Evolutionary conservation across 2,888 invertebrate species (phyloP).

Genomic region (Strigamia crassipes): DNA sequence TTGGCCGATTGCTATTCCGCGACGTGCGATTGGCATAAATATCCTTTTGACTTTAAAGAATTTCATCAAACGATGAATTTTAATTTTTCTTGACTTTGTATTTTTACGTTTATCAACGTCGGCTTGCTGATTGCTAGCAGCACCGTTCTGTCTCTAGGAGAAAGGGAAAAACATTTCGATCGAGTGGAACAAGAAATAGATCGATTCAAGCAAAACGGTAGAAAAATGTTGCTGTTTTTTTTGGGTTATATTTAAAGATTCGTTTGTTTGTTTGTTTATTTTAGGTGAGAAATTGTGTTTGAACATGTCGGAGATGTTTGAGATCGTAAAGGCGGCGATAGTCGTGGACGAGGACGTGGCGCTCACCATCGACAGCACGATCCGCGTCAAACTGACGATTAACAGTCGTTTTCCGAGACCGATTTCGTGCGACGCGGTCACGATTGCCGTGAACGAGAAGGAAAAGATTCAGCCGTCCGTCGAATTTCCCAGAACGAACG

Average conservation of each 20-base stretch:
- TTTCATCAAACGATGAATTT: too few species aligned
- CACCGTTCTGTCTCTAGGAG: background rate
- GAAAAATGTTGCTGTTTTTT: too few species aligned
- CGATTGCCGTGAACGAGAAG: conserved; percentile 44
- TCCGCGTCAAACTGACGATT: conserved; percentile 49
- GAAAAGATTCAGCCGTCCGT: conserved; percentile 48
- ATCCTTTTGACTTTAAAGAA: conserved; percentile 53
- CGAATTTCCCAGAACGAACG: background rate
- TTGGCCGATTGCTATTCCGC: conserved; percentile 82
- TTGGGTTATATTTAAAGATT: too few species aligned
- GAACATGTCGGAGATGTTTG: background rate
- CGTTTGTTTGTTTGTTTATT: background rate
- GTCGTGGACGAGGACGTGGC: background rate
- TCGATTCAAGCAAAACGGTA: background rate
- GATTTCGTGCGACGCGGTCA: conserved; percentile 45
- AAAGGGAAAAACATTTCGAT: conserved; percentile 10
- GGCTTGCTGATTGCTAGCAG: background rate
- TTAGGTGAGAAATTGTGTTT: background rate
- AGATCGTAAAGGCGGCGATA: background rate
- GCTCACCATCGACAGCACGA: background rate
- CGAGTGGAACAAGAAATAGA: background rate
- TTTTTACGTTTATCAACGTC: background rate
- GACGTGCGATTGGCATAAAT: conserved; percentile 76
- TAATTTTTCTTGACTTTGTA: background rate
- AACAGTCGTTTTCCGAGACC: conserved; percentile 49